Evolutionary conservation across 2,888 invertebrate genomes (phyloP), one percentile per base, ranked within the genome.

Genomic region (Zhuqinia jingwanae): DNA sequence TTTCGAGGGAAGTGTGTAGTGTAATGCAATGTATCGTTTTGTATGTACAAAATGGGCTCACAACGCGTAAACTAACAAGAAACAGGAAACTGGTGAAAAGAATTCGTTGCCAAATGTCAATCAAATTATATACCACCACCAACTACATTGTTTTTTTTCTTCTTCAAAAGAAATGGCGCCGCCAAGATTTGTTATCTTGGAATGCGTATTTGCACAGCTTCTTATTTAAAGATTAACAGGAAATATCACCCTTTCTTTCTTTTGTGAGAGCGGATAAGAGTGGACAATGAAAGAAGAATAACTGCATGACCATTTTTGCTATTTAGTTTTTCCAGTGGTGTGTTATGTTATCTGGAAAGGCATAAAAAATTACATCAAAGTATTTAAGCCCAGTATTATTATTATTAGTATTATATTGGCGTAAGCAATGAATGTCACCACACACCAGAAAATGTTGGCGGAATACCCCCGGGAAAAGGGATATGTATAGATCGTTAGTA

Each of bases 61-160:
- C 15, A 20, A 42, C 68, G 45, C 42, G 22, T 20, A 56, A 36
- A 63, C 78, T 45, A 73, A 73, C 20, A 42, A 53, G 22, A 20
- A 76, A 76, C 56, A 68, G 85, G 70, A 85, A 85, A 20, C 53
- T 13, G 13, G 73, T 83, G 79, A 79, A 85, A 85, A 58, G 42
- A 56, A 36, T 63, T 15, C 79, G 60, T 79, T 85, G 85, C 85
- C 85, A 79, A 85, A 85, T 79, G 85, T 79, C 85, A 85, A 85
- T 85, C 85, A 85, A 73, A 79, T 75, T 73, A 77, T 20, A 73
- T 36, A 81, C 36, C 20, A 5, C 2, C 56, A 42, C 56, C 60
- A 47, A 82, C n/a, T 75, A 73, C 70, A 81, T 25, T 6, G 1
- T 42, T 45, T n/a, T n/a, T n/a, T n/a, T n/a, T n/a, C n/a, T n/a